Evolutionary conservation across 2,113 vertebrate species (phyloP).

Genomic region (Suncus etruscus): DNA sequence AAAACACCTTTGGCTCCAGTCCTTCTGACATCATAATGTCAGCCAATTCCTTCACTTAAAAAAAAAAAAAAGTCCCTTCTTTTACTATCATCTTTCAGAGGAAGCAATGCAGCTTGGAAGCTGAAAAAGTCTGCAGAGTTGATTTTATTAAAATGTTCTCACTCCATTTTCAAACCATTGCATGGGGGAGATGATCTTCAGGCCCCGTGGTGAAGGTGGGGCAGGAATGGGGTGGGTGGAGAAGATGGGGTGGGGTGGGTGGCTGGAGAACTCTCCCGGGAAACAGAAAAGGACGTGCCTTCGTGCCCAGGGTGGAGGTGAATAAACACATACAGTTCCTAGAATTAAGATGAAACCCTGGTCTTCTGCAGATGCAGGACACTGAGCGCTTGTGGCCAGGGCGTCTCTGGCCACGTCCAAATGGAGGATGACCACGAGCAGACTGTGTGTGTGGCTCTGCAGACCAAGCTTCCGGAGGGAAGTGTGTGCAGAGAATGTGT

Average conservation of each 20-base stretch:
- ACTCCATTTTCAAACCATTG: constrained; percentile 59
- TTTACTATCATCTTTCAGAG: constrained; percentile 82
- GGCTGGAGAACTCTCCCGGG: constrained; percentile 23
- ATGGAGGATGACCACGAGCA: background rate
- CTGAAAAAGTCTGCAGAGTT: constrained; percentile 55
- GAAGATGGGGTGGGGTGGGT: background rate
- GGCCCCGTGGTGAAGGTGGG: background rate
- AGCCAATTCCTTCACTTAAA: constrained; percentile 83
- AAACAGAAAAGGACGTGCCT: constrained; percentile 62
- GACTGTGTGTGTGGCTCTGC: background rate
- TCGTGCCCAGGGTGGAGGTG: constrained; percentile 37
- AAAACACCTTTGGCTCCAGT: constrained; percentile 89
- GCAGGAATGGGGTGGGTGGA: constrained; percentile 25
- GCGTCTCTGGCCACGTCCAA: background rate
- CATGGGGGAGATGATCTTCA: constrained; percentile 55
- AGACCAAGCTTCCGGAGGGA: constrained; percentile 72
- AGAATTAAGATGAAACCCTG: constrained; percentile 79
- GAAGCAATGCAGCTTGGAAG: constrained; percentile 65
- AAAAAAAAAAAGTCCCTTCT: constrained; percentile 75
- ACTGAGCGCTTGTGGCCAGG: constrained; percentile 62
- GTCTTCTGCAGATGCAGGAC: constrained; percentile 43
- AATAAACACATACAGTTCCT: constrained; percentile 66
- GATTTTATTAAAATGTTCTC: constrained; percentile 71
- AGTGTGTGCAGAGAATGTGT: constrained; percentile 59
- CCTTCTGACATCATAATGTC: constrained; percentile 89